phyloP scores from a whole-genome alignment of 2,797 vertebrate genomes.

The Psittacula derbiana region DNA sequence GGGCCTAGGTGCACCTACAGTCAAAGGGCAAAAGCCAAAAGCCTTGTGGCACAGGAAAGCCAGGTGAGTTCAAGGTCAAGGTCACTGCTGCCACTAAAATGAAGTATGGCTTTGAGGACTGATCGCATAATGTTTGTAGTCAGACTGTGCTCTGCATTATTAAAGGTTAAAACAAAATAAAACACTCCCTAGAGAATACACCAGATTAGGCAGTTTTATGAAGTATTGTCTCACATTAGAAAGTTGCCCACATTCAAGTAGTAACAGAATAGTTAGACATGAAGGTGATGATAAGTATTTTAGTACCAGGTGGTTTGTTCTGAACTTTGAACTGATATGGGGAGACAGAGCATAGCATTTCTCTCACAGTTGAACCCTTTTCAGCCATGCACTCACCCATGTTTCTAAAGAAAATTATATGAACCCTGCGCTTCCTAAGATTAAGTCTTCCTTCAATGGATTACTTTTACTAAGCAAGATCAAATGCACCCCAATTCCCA shows the following conservation, averaged over 20 bases:
- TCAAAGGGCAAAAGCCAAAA: neutral
- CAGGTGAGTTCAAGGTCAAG: neutral
- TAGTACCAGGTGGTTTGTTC: neutral
- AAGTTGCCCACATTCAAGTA: neutral
- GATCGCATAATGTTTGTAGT: neutral
- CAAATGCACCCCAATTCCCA: fast-evolving
- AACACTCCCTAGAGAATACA: neutral
- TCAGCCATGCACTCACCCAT: neutral
- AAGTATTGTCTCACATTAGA: neutral
- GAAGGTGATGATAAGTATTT: neutral
- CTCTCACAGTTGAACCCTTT: neutral
- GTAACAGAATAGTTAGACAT: neutral
- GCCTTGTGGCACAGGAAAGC: neutral
- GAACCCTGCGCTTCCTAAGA: neutral
- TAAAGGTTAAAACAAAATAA: neutral
- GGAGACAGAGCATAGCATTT: neutral
- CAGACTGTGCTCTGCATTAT: neutral
- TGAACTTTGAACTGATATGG: fast-evolving
- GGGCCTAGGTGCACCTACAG: neutral
- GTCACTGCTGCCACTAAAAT: neutral
- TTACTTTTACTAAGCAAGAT: neutral
- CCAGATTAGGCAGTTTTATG: neutral
- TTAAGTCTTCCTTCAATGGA: neutral
- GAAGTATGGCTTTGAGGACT: neutral
- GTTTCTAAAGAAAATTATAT: neutral